Base-by-base conservation (phyloP, 1,140 invertebrate species). In the Magallana gigas region DNA sequence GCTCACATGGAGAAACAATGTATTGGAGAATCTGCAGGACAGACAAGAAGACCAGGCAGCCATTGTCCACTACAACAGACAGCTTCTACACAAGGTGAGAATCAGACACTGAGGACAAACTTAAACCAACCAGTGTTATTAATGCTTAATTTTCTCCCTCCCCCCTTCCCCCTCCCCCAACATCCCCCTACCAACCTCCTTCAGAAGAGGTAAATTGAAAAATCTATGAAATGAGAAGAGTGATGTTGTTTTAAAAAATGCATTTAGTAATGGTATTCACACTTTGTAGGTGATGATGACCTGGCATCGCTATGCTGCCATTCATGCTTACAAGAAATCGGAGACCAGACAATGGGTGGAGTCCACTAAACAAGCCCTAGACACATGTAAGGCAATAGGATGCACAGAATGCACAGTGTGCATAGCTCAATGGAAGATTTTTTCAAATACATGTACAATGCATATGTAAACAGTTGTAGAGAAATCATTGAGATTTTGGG, bases 301-400 rank as follows among this genome's bases (percentile, higher is more conserved):
- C 4, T 93, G 92, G 92, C 92, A 91, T 82, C 90, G 91, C 58
- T 93, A 89, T 89, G 91, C 92, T 82, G 91, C 90, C 1, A 92
- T 92, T 11, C 92, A 92, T 85, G 91, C 92, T 8, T 93, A 92
- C 88, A 93, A 93, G 87, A 93, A 93, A 86, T 91, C 91, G 2
- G 90, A 93, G 81, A 92, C 91, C 0, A 90, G 68, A 29, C 87
- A 90, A 14, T 91, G 90, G 90, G 92, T 91, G 23, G 86, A 88
- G 56, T 89, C 90, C 29, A 89, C 90, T 23, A 85, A 82, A 59
- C 71, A 92, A 84, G 85, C 87, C 11, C 87, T 92, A n/a, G 86
- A 87, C 62, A 48, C 57, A 18, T 88, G 92, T 92, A 87, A 88
- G 92, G 7, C 23, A 71, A 12, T n/a, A 12, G 9, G 36, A 4